Evolutionary conservation across 2,113 vertebrate species (phyloP).

Genomic region (Mesoclemmys tuberculata): DNA sequence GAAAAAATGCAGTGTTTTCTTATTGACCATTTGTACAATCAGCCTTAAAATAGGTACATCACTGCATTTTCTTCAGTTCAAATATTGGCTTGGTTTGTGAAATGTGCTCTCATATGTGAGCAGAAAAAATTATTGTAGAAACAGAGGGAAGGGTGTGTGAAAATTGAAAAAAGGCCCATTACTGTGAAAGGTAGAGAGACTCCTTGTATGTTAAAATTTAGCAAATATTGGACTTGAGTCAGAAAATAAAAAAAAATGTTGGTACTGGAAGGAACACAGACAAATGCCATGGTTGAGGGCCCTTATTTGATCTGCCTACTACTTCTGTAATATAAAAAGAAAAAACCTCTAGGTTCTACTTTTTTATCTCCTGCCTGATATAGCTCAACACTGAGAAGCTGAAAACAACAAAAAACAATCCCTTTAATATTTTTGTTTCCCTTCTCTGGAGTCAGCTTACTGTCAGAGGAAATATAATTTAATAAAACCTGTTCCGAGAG

Average conservation of each 20-base stretch:
- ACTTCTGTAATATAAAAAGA: neutral
- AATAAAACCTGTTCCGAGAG: constrained; percentile 14
- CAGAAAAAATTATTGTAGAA: neutral
- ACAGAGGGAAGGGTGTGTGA: neutral
- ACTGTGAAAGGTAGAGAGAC: neutral
- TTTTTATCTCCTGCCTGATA: neutral
- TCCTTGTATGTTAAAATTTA: neutral
- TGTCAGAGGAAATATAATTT: constrained; percentile 7
- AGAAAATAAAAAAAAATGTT: neutral
- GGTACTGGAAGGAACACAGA: neutral
- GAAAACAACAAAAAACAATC: neutral
- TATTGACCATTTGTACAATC: neutral
- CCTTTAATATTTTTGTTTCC: neutral
- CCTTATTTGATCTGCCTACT: neutral
- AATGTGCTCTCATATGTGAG: neutral
- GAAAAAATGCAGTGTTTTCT: neutral
- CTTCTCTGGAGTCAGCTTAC: neutral
- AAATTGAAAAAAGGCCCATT: neutral
- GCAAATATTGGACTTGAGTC: neutral
- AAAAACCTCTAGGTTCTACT: rapidly evolving
- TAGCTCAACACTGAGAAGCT: neutral
- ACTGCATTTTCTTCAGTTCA: neutral
- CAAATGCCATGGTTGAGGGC: neutral
- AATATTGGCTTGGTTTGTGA: neutral
- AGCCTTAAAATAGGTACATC: neutral